Conservation (phyloP, 1,140 invertebrate species). For the Calycopis cecrops region DNA sequence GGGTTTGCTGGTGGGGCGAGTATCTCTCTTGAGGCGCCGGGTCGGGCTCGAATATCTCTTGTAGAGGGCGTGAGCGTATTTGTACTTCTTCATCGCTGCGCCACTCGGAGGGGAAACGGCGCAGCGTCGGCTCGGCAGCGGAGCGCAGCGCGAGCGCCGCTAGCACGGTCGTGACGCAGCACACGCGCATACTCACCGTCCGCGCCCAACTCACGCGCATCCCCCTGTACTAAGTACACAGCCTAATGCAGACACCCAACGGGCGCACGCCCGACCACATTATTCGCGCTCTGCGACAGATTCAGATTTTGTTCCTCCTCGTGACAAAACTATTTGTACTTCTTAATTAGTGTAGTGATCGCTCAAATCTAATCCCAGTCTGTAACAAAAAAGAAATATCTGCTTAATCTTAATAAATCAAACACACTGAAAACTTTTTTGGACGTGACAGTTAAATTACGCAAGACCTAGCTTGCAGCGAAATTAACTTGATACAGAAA, state of each 20-base stretch:
- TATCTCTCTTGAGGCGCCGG: conserved; percentile 28
- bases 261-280: conserved; percentile 65
- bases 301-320: conserved; percentile 23
- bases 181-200: conserved; percentile 55
- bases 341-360: background rate
- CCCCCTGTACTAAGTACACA: conserved; percentile 59
- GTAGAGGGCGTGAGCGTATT: conserved; percentile 46
- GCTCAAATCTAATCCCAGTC: background rate
- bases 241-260: conserved; percentile 36
- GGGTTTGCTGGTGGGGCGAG: conserved; percentile 30
- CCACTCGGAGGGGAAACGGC: conserved; percentile 52
- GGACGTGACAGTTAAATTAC: too few species aligned
- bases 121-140: conserved; percentile 50
- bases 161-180: conserved; percentile 54
- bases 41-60: conserved; percentile 52
- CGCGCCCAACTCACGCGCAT: conserved; percentile 53
- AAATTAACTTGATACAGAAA: too few species aligned
- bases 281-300: conserved; percentile 39
- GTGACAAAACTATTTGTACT: too few species aligned
- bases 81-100: conserved; percentile 45
- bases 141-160: conserved; percentile 61
- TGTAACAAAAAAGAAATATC: background rate
- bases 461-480: too few species aligned
- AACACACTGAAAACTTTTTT: too few species aligned
- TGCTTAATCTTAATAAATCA: background rate